phyloP scores from a whole-genome alignment of 1,140 invertebrate genomes.

The Colletes gigas region DNA sequence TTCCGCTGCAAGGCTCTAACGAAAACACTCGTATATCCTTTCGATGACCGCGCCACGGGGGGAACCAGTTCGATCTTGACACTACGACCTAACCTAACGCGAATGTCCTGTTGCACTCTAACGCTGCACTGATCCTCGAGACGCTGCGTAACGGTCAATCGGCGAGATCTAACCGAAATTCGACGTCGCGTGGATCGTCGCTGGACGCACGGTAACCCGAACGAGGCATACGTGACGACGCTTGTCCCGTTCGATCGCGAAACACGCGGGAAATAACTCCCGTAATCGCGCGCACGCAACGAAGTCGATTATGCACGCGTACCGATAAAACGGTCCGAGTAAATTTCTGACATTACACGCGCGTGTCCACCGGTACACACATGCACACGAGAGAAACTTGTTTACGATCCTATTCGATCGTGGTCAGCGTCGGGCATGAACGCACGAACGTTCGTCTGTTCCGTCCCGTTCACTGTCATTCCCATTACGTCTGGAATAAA shows the following conservation, averaged over 20 bases:
- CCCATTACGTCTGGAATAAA: background rate
- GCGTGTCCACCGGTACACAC: too few relatives aligned
- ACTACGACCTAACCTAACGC: constrained; percentile 35
- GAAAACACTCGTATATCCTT: constrained; percentile 20
- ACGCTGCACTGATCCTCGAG: constrained; percentile 7
- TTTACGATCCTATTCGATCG: constrained; percentile 5
- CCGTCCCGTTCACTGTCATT: constrained; percentile 37
- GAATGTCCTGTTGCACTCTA: constrained; percentile 26
- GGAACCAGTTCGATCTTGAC: constrained; percentile 22
- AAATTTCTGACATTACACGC: too few relatives aligned
- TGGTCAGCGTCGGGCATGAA: background rate
- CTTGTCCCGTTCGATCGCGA: background rate
- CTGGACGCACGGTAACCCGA: background rate
- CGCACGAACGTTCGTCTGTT: background rate
- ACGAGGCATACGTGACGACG: background rate
- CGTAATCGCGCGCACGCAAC: background rate
- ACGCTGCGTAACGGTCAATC: constrained; percentile 4
- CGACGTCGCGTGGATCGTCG: background rate
- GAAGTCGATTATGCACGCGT: background rate
- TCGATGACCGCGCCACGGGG: background rate
- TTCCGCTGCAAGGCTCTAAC: constrained; percentile 9
- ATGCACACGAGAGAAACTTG: background rate
- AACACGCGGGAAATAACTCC: constrained; percentile 5
- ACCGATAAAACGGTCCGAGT: background rate
- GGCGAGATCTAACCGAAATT: background rate